Base-by-base conservation (phyloP, 2,797 vertebrate species). In the Gallirallus australis region DNA sequence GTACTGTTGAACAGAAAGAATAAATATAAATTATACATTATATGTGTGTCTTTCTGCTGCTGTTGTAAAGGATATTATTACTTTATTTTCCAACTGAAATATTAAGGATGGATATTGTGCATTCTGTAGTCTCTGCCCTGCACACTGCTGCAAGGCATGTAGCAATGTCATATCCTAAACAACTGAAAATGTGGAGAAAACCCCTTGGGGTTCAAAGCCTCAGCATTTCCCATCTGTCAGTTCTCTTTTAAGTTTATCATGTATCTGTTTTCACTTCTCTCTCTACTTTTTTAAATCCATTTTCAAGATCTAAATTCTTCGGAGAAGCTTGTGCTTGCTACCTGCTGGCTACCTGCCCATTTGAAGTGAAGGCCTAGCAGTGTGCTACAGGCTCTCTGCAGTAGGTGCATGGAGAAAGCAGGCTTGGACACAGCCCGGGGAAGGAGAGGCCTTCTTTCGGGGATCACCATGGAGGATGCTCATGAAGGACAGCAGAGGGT, bases 51-150 rank as follows among this genome's bases (percentile, higher is more conserved):
- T 85, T 64, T 80, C 18, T 77, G 30, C 85, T 95, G 78, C 57
- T 87, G 1, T 80, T 94, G 21, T 50, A 40, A 77, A 73, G 56
- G 70, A 40, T 81, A 64, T 56, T 66, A 72, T 65, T 89, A 37
- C 77, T 84, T 86, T 82, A 56, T 85, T 95, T 96, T 94, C 78
- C 80, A 70, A 4, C 47, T 90, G 69, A 85, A 94, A 78, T 78
- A 42, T 53, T 89, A 78, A 92, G 68, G n/a, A 12, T 27, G 35
- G 71, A 31, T 85, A 61, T 48, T 92, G 60, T 89, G 86, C 28
- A 20, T 85, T 84, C 94, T 71, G 27, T 65, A 65, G 53, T n/a
- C 73, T 93, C 76, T 13, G 1, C 84, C 57, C 47, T 33, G 54
- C 52, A 17, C 18, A 1, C 40, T 78, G 71, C 63, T 78, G 2